These are phyloP conservation scores for Malacosoma neustria DNA, from an alignment of 2,888 invertebrate genomes.

Conservation along the genomic window DNA sequence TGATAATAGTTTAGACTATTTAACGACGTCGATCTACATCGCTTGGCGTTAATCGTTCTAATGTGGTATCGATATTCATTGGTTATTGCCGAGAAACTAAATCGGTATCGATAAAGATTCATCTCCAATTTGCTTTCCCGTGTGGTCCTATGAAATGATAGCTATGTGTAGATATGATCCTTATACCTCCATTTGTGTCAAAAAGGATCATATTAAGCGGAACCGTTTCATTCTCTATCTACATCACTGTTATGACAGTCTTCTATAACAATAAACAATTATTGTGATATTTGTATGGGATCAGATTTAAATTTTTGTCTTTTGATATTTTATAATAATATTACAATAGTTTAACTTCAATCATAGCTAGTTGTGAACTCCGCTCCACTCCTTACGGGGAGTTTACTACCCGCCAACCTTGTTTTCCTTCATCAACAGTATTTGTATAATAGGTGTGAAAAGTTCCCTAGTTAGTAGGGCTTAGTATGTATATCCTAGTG, in stretches of 20 bases:
- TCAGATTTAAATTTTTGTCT: slow-evolving; percentile 34
- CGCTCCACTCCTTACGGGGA: no score
- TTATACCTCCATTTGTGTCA: slow-evolving; percentile 13
- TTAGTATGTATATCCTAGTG: no score
- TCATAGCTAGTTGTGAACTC: no score
- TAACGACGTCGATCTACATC: slow-evolving; percentile 44
- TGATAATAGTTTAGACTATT: slow-evolving; percentile 39
- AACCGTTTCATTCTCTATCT: slow-evolving; percentile 14
- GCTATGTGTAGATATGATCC: slow-evolving; percentile 26
- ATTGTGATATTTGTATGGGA: slow-evolving; percentile 37
- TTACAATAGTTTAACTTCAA: no score
- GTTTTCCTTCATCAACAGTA: no score
- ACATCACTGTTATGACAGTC: slow-evolving; percentile 46
- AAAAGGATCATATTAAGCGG: slow-evolving; percentile 11
- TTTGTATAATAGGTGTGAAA: no score
- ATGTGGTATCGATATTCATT: slow-evolving; percentile 38
- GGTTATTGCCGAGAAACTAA: slow-evolving; percentile 34
- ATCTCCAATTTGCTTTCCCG: slow-evolving; percentile 34
- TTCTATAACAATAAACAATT: slow-evolving; percentile 46
- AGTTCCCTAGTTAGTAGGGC: no score
- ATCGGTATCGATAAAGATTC: slow-evolving; percentile 36
- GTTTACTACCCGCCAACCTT: no score
- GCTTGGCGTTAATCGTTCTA: slow-evolving; percentile 39
- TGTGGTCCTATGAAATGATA: slow-evolving; percentile 51
- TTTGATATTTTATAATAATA: slow-evolving; percentile 20